Evolutionary conservation across 1,140 invertebrate species (phyloP).

Genomic region (Diachasmimorpha longicaudata): DNA sequence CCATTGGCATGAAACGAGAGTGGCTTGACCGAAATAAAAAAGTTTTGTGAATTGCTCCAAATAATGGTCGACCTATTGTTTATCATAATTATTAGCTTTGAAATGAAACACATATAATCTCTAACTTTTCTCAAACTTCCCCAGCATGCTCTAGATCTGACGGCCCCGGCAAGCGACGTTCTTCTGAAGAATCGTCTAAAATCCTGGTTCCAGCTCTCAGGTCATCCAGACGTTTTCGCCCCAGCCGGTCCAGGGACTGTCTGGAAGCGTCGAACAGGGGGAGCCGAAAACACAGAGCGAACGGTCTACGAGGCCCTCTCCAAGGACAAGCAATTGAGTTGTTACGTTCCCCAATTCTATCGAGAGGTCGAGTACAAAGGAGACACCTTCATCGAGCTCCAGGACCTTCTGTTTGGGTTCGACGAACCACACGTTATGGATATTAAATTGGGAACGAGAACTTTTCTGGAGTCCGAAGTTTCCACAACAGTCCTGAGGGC

Average conservation of each 20-base stretch:
- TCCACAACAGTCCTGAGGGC: slow-evolving; percentile 77
- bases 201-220: slow-evolving; percentile 92
- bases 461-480: slow-evolving; percentile 94
- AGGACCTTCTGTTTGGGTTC: slow-evolving; percentile 86
- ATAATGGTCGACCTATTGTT: too few species aligned
- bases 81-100: too few species aligned
- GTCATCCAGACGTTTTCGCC: slow-evolving; percentile 90
- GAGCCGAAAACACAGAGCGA: slow-evolving; percentile 77
- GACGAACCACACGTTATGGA: slow-evolving; percentile 89
- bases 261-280: slow-evolving; percentile 82
- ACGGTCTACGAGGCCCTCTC: slow-evolving; percentile 83
- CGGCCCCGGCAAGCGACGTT: slow-evolving; percentile 88
- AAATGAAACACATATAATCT: too few species aligned
- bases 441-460: slow-evolving; percentile 90
- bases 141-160: slow-evolving; percentile 93
- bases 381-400: slow-evolving; percentile 89
- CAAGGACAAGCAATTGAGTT: slow-evolving; percentile 74
- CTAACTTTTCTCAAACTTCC: slow-evolving; percentile 46
- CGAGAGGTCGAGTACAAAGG: slow-evolving; percentile 84
- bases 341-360: slow-evolving; percentile 86
- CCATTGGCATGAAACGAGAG: too few species aligned
- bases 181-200: slow-evolving; percentile 78
- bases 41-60: too few species aligned
- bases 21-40: too few species aligned
- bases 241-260: slow-evolving; percentile 92